Evolutionary conservation across 2,113 vertebrate genomes (phyloP).

Genomic region (Hyaena hyaena): DNA sequence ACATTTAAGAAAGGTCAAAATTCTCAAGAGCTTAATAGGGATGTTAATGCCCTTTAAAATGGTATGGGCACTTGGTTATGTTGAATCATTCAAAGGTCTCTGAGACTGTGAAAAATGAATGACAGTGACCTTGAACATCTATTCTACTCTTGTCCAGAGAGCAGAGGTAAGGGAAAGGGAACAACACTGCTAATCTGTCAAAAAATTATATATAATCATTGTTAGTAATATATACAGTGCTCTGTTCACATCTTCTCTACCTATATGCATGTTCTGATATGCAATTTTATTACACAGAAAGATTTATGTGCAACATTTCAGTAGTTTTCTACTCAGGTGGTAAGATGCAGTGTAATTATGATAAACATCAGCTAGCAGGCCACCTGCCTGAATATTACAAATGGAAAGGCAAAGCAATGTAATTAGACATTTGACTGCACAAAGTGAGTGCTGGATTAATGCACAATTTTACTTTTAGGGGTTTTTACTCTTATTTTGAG

Average conservation of each 20-base stretch:
- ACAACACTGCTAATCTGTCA: slow-evolving; percentile 10
- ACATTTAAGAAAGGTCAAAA: slow-evolving; percentile 81
- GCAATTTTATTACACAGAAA: slow-evolving; percentile 35
- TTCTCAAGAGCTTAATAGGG: slow-evolving; percentile 72
- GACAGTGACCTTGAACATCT: slow-evolving; percentile 62
- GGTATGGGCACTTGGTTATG: slow-evolving; percentile 14
- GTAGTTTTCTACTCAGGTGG: slow-evolving; percentile 13
- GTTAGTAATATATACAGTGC: not conserved
- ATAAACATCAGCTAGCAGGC: slow-evolving; percentile 42
- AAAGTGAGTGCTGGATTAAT: not conserved
- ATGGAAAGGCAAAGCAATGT: slow-evolving; percentile 20
- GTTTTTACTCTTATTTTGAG: slow-evolving; percentile 41
- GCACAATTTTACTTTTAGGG: not conserved
- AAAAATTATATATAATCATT: not conserved
- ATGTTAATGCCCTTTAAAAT: slow-evolving; percentile 74
- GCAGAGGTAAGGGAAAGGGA: not conserved
- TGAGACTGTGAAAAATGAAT: slow-evolving; percentile 43
- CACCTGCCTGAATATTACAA: not conserved
- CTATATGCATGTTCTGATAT: not conserved
- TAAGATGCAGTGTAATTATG: slow-evolving; percentile 44
- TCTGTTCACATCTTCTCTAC: slow-evolving; percentile 39
- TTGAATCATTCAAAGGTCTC: slow-evolving; percentile 60
- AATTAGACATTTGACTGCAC: slow-evolving; percentile 30
- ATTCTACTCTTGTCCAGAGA: not conserved
- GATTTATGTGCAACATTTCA: slow-evolving; percentile 46